These are phyloP conservation scores for Oceanodroma tethys DNA, from an alignment of 2,113 vertebrate species.

Conservation along the genomic window DNA sequence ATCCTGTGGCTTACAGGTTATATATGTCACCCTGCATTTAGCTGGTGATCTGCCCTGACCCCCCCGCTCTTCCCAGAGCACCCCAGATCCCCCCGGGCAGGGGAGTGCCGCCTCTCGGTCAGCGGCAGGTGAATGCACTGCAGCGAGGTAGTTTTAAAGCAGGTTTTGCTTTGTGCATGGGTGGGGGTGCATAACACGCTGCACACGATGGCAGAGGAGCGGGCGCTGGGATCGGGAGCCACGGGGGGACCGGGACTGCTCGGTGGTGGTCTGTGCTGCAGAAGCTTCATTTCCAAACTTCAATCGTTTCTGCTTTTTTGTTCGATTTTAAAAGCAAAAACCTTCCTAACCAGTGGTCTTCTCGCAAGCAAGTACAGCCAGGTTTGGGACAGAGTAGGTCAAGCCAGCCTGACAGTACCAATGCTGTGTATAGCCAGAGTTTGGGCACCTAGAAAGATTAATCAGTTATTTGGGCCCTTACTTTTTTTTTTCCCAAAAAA, in stretches of 20 bases:
- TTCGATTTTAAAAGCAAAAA: not conserved
- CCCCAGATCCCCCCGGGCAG: not conserved
- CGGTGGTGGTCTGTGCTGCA: not conserved
- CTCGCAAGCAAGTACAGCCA: not conserved
- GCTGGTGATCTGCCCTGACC: not conserved
- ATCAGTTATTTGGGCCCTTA: not conserved
- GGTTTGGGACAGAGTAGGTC: not conserved
- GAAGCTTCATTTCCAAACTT: not conserved
- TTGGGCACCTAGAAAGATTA: not conserved
- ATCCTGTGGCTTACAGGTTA: not conserved
- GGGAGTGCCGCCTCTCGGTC: not conserved
- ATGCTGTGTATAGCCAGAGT: not conserved
- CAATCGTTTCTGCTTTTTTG: not conserved
- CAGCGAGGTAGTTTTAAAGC: not conserved
- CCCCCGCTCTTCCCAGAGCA: not conserved
- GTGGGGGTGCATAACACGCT: too few relatives aligned
- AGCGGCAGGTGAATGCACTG: not conserved
- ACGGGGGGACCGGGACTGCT: rapidly evolving
- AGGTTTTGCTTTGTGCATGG: not conserved
- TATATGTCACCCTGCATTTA: not conserved
- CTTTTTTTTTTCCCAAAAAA: not conserved
- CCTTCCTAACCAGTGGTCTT: not conserved
- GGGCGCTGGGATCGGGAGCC: not conserved
- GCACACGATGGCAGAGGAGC: not conserved
- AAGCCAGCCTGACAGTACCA: not conserved